These are phyloP conservation scores for Himantopus leucocephalus DNA, from an alignment of 2,113 vertebrate species.

Conservation along the genomic window DNA sequence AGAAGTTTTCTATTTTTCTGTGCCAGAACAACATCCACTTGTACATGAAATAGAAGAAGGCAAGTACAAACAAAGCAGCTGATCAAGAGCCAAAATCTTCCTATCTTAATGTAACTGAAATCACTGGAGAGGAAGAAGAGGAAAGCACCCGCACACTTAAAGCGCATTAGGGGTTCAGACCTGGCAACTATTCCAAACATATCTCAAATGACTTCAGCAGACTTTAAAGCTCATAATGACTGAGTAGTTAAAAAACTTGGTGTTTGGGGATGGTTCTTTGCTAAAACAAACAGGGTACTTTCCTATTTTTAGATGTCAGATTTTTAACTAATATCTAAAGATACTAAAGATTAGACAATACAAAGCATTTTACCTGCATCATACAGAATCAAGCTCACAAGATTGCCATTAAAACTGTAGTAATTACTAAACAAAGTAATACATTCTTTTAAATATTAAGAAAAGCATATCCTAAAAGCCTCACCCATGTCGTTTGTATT, in stretches of 20 bases:
- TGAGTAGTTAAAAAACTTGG: background rate
- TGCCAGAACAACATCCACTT: background rate
- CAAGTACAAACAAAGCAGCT: background rate
- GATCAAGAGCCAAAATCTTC: background rate
- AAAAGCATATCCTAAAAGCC: slow-evolving; percentile 19
- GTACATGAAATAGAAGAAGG: background rate
- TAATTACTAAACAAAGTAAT: background rate
- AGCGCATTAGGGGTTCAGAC: background rate
- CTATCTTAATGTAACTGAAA: background rate
- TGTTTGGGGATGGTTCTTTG: background rate
- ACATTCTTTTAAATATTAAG: background rate
- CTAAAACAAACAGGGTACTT: background rate
- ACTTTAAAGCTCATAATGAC: background rate
- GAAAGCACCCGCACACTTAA: background rate
- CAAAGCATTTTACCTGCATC: background rate
- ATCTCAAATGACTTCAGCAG: background rate
- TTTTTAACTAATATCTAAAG: background rate
- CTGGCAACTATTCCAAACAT: background rate
- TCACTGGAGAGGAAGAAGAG: background rate
- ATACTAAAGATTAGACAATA: background rate
- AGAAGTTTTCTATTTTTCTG: background rate
- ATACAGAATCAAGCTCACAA: background rate
- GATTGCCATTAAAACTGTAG: background rate
- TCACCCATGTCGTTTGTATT: slow-evolving; percentile 3
- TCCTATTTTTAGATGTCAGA: background rate